Conservation (phyloP, 2,113 vertebrate species). For the Dissostichus mawsoni region DNA sequence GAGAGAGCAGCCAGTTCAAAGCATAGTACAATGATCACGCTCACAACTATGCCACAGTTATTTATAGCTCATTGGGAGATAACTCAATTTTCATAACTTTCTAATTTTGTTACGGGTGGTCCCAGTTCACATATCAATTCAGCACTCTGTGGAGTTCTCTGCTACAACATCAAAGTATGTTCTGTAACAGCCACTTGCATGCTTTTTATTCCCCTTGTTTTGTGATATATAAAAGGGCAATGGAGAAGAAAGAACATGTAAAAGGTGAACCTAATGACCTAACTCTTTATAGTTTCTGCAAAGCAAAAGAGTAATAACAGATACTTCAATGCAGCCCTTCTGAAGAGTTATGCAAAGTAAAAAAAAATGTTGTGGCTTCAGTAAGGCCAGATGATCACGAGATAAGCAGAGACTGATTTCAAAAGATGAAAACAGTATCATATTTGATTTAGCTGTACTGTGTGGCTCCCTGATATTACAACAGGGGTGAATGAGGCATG, state of each 20-base stretch:
- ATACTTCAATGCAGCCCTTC: slow-evolving; percentile 1
- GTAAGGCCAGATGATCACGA: no score
- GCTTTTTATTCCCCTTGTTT: slow-evolving; percentile 8
- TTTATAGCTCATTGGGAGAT: slow-evolving; percentile 69
- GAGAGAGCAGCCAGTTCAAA: slow-evolving; percentile 39
- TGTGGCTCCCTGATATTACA: not conserved
- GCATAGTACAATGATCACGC: slow-evolving; percentile 39
- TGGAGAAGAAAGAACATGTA: not conserved
- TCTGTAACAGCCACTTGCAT: slow-evolving; percentile 6
- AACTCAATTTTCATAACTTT: slow-evolving; percentile 74
- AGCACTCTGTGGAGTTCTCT: slow-evolving; percentile 16
- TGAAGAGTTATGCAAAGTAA: not conserved
- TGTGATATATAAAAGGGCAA: not conserved
- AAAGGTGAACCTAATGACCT: not conserved
- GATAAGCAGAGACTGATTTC: no score
- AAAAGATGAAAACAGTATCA: not conserved
- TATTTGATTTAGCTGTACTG: not conserved
- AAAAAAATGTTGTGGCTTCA: not conserved
- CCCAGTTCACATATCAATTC: slow-evolving; percentile 40
- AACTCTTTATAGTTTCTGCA: not conserved
- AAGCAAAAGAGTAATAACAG: slow-evolving; percentile 8
- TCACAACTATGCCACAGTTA: slow-evolving; percentile 66
- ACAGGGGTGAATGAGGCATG: not conserved
- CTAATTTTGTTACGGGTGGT: slow-evolving; percentile 58
- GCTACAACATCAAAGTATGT: slow-evolving; percentile 12